These are phyloP conservation scores for Hippocampus barbouri DNA, from an alignment of 2,113 vertebrate species.

Conservation along the genomic window DNA sequence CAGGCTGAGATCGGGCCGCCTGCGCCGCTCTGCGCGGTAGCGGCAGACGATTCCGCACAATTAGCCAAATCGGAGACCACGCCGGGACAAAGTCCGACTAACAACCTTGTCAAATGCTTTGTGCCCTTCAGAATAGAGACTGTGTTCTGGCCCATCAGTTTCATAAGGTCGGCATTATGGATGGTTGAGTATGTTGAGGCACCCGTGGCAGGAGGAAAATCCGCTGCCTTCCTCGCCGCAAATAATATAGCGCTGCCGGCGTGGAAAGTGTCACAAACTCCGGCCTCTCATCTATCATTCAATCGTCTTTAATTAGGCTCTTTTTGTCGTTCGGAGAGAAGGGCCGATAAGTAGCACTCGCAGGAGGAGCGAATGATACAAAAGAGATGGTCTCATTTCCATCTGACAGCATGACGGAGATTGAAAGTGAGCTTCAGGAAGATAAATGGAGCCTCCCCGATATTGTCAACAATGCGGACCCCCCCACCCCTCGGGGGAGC, in stretches of 20 bases:
- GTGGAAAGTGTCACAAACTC: constrained; percentile 48
- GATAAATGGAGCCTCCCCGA: constrained; percentile 70
- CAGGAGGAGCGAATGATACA: constrained; percentile 50
- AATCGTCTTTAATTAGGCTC: constrained; percentile 63
- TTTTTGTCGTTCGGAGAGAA: constrained; percentile 60
- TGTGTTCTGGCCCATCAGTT: constrained; percentile 72
- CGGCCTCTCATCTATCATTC: constrained; percentile 62
- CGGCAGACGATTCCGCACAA: constrained; percentile 30
- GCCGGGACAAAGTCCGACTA: constrained; percentile 62
- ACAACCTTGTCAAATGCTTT: constrained; percentile 74
- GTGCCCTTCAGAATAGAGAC: constrained; percentile 71
- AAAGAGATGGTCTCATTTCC: constrained; percentile 68
- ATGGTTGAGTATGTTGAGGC: constrained; percentile 63
- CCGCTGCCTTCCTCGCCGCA: constrained; percentile 52
- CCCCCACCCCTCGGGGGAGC: constrained; percentile 31
- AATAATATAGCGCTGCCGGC: constrained; percentile 50
- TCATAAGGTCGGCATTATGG: constrained; percentile 69
- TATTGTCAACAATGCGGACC: constrained; percentile 49
- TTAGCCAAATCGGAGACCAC: constrained; percentile 60
- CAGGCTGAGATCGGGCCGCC: background rate
- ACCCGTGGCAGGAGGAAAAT: constrained; percentile 59
- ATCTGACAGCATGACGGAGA: constrained; percentile 74
- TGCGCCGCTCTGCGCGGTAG: background rate
- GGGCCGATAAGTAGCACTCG: constrained; percentile 53
- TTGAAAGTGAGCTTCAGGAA: constrained; percentile 78